phyloP scores from a whole-genome alignment of 2,888 invertebrate genomes.

The Villa cingulata region DNA sequence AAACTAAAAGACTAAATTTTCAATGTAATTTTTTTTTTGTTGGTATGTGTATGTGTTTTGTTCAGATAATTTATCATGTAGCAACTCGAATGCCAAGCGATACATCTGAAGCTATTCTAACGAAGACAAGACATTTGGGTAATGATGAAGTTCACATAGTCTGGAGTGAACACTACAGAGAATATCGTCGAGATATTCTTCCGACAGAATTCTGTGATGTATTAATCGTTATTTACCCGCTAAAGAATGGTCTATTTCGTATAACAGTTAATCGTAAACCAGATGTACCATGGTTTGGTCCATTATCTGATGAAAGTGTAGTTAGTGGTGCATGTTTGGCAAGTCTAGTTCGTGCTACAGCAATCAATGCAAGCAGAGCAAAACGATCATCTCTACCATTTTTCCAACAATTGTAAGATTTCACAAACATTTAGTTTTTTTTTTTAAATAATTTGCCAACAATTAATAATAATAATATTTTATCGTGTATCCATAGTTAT shows the following conservation, averaged over 20 bases:
- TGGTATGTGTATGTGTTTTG: background rate
- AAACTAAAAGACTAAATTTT: background rate
- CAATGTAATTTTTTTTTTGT: background rate
- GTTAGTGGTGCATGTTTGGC: conserved; percentile 50
- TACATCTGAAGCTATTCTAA: conserved; percentile 71
- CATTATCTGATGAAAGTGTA: conserved; percentile 81
- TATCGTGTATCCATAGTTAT: conserved; percentile 46
- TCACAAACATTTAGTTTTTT: background rate
- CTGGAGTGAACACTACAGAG: conserved; percentile 94
- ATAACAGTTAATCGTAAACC: conserved; percentile 79
- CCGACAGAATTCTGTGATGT: conserved; percentile 99
- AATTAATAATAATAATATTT: conserved; percentile 5
- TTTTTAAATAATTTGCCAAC: conserved; percentile 6
- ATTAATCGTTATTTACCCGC: conserved; percentile 88
- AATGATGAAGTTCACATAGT: conserved; percentile 99
- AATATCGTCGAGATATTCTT: conserved; percentile 91
- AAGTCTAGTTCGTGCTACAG: conserved; percentile 76
- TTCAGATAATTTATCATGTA: conserved; percentile 79
- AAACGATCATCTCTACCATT: conserved; percentile 79
- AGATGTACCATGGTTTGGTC: conserved; percentile 89
- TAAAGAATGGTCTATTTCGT: conserved; percentile 71
- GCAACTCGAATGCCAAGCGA: conserved; percentile 93
- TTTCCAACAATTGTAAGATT: conserved; percentile 75
- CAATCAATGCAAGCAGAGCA: conserved; percentile 81
- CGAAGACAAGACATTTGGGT: conserved; percentile 89